Evolutionary conservation across 2,797 vertebrate genomes (phyloP).

Genomic region (Astyanax mexicanus): DNA sequence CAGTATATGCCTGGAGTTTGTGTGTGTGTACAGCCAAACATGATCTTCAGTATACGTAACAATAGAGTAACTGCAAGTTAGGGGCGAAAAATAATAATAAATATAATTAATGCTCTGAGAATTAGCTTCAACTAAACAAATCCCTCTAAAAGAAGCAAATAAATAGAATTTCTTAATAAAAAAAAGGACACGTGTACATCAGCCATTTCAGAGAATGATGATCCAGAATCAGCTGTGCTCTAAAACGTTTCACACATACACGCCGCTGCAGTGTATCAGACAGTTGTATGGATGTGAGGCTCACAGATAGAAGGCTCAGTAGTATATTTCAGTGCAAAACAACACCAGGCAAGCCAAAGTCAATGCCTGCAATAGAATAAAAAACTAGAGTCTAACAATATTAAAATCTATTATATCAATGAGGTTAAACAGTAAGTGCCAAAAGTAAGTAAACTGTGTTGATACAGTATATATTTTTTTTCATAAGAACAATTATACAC

Average conservation of each 20-base stretch:
- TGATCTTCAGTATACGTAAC: not conserved
- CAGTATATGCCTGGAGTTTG: conserved; percentile 46
- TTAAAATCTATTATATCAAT: not conserved
- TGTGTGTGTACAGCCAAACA: not conserved
- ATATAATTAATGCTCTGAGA: not conserved
- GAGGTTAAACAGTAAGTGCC: too few relatives aligned
- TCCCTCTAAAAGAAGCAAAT: not conserved
- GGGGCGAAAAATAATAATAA: too few relatives aligned
- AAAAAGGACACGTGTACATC: not conserved
- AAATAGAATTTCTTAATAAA: not conserved
- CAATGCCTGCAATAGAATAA: not conserved
- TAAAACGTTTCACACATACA: conserved; percentile 2
- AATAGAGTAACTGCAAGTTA: not conserved
- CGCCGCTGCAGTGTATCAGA: not conserved
- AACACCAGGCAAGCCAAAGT: not conserved
- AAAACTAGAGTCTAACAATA: not conserved
- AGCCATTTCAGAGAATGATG: not conserved
- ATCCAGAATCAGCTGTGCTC: not conserved
- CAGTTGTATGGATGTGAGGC: not conserved
- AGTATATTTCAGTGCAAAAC: not conserved
- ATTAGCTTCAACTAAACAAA: not conserved
- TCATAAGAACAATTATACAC: too few relatives aligned
- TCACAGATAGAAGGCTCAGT: conserved; percentile 7
- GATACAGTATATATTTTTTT: not conserved
- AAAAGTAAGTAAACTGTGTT: too few relatives aligned